Evolutionary conservation across 2,797 vertebrate genomes (phyloP), one percentile per base, ranked within the genome.

Genomic region (Sitta carolinensis): DNA sequence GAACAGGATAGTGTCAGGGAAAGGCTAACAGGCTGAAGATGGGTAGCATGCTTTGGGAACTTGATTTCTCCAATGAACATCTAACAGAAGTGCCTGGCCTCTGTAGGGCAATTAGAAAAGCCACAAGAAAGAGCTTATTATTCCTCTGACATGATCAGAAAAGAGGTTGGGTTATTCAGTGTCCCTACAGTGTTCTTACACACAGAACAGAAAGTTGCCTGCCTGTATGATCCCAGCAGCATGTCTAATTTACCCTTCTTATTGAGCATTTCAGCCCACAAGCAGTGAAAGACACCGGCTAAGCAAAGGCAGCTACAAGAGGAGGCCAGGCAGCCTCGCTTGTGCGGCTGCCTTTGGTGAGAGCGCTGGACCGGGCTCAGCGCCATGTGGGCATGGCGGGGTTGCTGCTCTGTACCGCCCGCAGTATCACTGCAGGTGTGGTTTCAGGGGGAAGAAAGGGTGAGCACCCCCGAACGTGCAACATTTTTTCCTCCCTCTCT

Each of bases 401-500:
- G 9, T 61, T 34, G 20, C 25, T 40, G 7, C 34, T 54, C 57
- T 48, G 1, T 10, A 30, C 16, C 55, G 26, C 34, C 13, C 14
- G 34, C 34, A 62, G 5, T 40, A 54, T 26, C 40, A 34, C 20
- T 62, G 55, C 11, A 16, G 25, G 11, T 25, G 11, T 40, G 34
- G 34, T 62, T 85, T 69, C 9, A 54, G 48, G 16, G 7, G 7
- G 40, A 61, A 68, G 9, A 54, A 68, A 52, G 40, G 11, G 29
- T 34, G 55, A 40, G 9, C 13, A 29, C 4, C 19, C n/a, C 20
- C 29, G 27, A 23, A 17, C 0, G 2, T 30, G 48, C 3, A 25
- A 34, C 2, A 2, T 47, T 30, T 54, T 76, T 34, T 6, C 20
- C 14, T 34, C 30, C 8, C 25, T 47, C 40, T 40, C 20, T 61